Evolutionary conservation across 2,797 vertebrate species (phyloP), one percentile per base, ranked within the genome.

Genomic region (Margarornis squamiger): DNA sequence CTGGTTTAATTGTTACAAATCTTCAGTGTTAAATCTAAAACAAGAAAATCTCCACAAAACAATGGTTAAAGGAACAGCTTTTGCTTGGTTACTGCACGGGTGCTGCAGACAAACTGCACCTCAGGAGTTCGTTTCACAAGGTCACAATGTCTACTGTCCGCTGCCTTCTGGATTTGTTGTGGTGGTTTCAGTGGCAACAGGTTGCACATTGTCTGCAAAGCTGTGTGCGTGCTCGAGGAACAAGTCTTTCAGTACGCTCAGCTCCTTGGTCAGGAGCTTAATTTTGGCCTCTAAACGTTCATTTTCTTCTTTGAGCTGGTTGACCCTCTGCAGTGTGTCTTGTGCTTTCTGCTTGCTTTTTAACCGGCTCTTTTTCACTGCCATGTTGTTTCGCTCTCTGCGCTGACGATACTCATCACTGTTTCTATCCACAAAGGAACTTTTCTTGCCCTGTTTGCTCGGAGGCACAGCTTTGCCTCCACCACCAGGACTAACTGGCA

Each of bases 281-380:
- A 99, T 99, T 97, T 99, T 99, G 90, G 99, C 99, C 97, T 99
- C 99, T 96, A 99, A 98, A 7, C 99, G 98, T 97, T 99, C 99
- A 29, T 99, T 99, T 98, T 99, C 99, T 97, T 99, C 99, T 94
- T 99, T 99, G 45, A 99, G 98, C 98, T 99, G 99, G 95, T 99
- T 99, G 89, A 99, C 99, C 12, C 99, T 98, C 80, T 99, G 99
- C 97, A 99, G 98, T 0, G 99, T 99, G 96, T 99, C 99, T 97
- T 99, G 98, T 2, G 99, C 99, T 93, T 99, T 99, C 98, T 99
- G 99, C 95, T 99, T 99, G 98, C 99, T 99, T 96, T 99, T 99
- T 99, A 99, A 98, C 24, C 99, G 98, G 96, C 99, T 99, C 98
- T 99, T 99, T 95, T 99, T 99, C 95, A 99, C 99, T 0, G 99